Evolutionary conservation across 1,140 invertebrate species (phyloP), one percentile per base, ranked within the genome.

Genomic region (Zaprionus vittiger): DNA sequence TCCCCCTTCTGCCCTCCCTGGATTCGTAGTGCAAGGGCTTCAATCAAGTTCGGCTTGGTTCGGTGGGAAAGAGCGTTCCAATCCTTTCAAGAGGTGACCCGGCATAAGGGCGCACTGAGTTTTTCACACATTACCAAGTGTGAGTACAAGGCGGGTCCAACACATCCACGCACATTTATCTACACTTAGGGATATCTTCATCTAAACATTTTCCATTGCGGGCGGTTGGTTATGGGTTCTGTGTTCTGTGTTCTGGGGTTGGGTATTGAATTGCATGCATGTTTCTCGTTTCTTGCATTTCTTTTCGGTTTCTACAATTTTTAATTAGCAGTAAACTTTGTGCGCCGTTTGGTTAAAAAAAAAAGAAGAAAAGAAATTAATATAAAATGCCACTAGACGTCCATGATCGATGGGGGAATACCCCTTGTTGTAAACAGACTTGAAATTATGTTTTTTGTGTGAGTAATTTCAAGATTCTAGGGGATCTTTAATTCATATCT

Each of bases 271-370:
- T 87, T 89, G 84, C 84, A 84, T 89, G 85, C 85, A 89, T 90
- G 84, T 90, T 90, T 81, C 76, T 89, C 64, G 81, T 89, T 89
- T 44, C 41, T 47, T n/a, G 41, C 31, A 34, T 34, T 34, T 34
- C 31, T 34, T 34, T 34, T 34, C 11, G 31, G 31, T 89, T 86
- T 83, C 75, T 64, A 90, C 84, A 89, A 82, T 89, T 90, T 89
- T 90, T 89, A 89, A 89, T 89, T 89, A 89, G 84, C 84, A 89
- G 84, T 89, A 89, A 89, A 89, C 85, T 89, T 89, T 84, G 84
- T 81, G 80, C 71, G 78, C 57, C 63, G 59, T 81, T 80, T 74
- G 54, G 69, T 54, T 56, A 52, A 77, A 83, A 77, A 64, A 73
- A 76, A 56, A 63, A 52, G 37, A 59, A 44, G 20, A 37, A 60